Evolutionary conservation across 1,140 invertebrate species (phyloP).

Genomic region (Gerris buenoi): DNA sequence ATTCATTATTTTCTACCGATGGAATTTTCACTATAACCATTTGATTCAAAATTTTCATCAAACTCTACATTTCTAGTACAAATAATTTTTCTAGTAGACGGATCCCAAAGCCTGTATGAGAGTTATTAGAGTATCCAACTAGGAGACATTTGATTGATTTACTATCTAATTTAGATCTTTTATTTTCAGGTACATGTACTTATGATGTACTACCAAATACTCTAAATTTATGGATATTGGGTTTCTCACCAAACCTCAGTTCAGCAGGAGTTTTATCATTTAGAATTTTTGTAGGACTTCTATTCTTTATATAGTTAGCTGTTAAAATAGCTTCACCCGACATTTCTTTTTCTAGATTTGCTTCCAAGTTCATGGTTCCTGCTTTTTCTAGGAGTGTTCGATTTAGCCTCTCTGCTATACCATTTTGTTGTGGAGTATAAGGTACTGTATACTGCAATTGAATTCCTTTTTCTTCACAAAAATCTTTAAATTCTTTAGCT

Average conservation of each 20-base stretch:
- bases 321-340: not conserved
- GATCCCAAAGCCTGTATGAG: not conserved
- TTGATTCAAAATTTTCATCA: not conserved
- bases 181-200: not conserved
- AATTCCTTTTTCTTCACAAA: not conserved
- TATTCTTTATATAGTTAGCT: not conserved
- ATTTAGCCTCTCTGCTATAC: not conserved
- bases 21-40: not conserved
- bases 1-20: too few species aligned
- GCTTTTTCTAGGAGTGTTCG: not conserved
- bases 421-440: not conserved
- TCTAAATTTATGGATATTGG: not conserved
- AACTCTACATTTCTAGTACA: not conserved
- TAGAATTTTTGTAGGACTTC: not conserved
- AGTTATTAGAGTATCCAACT: not conserved
- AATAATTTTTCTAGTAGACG: not conserved
- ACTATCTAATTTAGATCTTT: not conserved
- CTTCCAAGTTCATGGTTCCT: not conserved
- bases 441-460: not conserved
- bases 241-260: not conserved
- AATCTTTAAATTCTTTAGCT: not conserved
- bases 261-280: not conserved
- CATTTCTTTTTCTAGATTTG: not conserved
- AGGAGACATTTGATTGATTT: not conserved
- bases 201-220: not conserved